These are phyloP conservation scores for Scophthalmus maximus DNA, from an alignment of 2,113 vertebrate genomes.

Conservation along the genomic window DNA sequence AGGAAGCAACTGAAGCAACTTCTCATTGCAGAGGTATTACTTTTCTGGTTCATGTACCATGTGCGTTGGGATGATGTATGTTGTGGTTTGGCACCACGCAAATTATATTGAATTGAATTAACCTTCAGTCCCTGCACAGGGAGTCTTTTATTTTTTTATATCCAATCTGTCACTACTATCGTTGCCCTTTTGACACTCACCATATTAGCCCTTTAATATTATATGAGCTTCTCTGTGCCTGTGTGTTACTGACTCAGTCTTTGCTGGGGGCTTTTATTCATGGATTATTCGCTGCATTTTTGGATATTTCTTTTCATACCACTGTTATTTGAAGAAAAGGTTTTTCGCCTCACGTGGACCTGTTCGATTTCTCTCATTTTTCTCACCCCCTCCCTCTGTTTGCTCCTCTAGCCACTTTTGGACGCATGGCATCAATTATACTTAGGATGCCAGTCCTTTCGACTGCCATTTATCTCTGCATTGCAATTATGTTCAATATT, in stretches of 20 bases:
- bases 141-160: too few relatives aligned
- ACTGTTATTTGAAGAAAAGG: neutral
- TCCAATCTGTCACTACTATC: neutral
- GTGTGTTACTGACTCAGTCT: too few relatives aligned
- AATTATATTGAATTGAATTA: neutral
- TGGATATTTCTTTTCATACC: neutral
- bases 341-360: conserved; percentile 10
- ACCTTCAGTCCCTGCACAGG: neutral
- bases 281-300: too few relatives aligned
- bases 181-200: conserved; percentile 20
- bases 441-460: neutral
- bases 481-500: neutral
- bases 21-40: neutral
- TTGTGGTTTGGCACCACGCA: too few relatives aligned
- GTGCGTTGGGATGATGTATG: too few relatives aligned
- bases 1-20: neutral
- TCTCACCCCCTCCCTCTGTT: neutral
- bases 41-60: too few relatives aligned
- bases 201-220: conserved; percentile 12
- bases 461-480: neutral
- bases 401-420: conserved; percentile 3
- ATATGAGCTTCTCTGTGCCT: neutral
- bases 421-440: neutral
- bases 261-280: too few relatives aligned
- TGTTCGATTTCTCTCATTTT: conserved; percentile 2